Percentiles rank a stretch among this genome's conserved stretches.
phyloP scores from a whole-genome alignment of 2,113 vertebrate genomes.

The Peromyscus maniculatus region DNA sequence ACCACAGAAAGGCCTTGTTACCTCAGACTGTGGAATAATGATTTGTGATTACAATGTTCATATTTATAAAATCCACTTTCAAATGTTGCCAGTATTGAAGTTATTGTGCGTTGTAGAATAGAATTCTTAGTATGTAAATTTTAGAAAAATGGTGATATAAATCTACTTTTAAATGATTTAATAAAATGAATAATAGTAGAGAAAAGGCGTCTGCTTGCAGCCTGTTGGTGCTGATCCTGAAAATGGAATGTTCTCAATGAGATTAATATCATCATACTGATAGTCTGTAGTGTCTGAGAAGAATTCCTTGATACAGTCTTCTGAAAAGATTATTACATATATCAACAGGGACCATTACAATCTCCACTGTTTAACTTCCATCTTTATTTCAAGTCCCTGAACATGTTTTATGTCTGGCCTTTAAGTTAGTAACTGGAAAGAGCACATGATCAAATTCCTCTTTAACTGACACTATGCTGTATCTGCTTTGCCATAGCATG shows the following conservation, averaged over 20 bases:
- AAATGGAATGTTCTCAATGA: constrained; percentile 41
- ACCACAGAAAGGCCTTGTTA: constrained; percentile 62
- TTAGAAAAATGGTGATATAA: not conserved
- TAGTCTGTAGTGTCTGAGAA: constrained; percentile 77
- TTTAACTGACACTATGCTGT: constrained; percentile 24
- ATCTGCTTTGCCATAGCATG: constrained; percentile 52
- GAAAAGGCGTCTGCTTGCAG: constrained; percentile 79
- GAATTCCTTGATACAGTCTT: constrained; percentile 72
- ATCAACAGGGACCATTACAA: constrained; percentile 80
- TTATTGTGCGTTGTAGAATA: constrained; percentile 46
- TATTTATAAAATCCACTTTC: constrained; percentile 78
- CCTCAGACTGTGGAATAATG: constrained; percentile 59
- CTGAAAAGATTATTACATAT: constrained; percentile 78
- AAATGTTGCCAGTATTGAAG: constrained; percentile 75
- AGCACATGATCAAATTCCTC: constrained; percentile 66
- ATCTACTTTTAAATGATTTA: constrained; percentile 51
- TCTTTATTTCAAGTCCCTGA: constrained; percentile 71
- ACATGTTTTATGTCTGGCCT: constrained; percentile 39
- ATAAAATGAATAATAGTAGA: constrained; percentile 56
- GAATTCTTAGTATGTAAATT: constrained; percentile 72
- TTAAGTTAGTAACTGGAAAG: constrained; percentile 78
- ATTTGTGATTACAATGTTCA: constrained; percentile 76
- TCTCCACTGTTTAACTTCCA: constrained; percentile 78
- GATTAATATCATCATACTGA: constrained; percentile 78
- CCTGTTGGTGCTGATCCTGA: constrained; percentile 76